Conservation (phyloP, 2,888 invertebrate genomes). For the Prosapia bicincta region DNA sequence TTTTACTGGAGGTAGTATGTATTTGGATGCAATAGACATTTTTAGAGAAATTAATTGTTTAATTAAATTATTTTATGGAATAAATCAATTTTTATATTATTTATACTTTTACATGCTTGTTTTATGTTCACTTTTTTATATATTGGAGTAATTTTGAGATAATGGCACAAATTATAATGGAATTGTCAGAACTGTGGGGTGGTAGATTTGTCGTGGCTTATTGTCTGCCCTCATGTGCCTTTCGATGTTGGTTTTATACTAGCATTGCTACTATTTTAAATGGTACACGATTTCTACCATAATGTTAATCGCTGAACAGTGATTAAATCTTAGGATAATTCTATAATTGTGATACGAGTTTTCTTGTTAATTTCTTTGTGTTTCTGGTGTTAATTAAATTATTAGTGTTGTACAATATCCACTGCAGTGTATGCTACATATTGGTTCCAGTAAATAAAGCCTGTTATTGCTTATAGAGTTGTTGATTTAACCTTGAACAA, state of each 20-base stretch:
- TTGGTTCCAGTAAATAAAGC: conserved; percentile 34
- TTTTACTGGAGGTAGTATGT: conserved; percentile 40
- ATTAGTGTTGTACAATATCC: conserved; percentile 19
- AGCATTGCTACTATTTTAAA: conserved; percentile 7
- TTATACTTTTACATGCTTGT: conserved; percentile 6
- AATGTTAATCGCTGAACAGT: background rate
- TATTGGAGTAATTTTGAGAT: background rate
- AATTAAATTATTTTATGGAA: conserved; percentile 11
- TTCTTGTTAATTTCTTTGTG: conserved; percentile 15
- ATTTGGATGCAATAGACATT: conserved; percentile 39
- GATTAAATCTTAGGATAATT: conserved; percentile 9
- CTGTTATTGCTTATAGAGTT: conserved; percentile 10
- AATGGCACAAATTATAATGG: conserved; percentile 19
- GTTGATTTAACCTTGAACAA: too few species aligned
- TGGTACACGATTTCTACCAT: conserved; percentile 8
- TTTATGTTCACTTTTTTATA: conserved; percentile 5
- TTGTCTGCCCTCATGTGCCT: conserved; percentile 23
- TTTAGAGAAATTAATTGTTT: conserved; percentile 36
- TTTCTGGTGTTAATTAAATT: conserved; percentile 15
- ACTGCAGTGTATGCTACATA: conserved; percentile 31
- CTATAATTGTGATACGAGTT: conserved; percentile 17
- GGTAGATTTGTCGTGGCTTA: conserved; percentile 12
- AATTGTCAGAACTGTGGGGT: conserved; percentile 2
- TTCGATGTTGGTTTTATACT: conserved; percentile 14
- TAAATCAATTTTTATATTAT: conserved; percentile 6